A percentile compares a stretch with the other conserved stretches of the same genome.
Conservation (phyloP, 92 coral and sea anemone species). For the Chrysogorgia sp. region DNA sequence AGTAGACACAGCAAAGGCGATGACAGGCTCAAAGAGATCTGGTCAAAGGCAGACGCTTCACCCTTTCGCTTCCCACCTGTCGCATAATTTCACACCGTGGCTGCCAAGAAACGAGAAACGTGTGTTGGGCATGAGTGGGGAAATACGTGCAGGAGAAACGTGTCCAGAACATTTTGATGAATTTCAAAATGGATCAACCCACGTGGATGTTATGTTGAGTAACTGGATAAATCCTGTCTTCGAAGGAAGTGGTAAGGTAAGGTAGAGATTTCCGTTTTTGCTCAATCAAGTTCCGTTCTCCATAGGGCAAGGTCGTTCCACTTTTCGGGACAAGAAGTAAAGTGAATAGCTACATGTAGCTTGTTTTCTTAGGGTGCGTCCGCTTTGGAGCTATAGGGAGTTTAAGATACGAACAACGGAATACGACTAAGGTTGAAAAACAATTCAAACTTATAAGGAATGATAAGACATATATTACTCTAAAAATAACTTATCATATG, state of each 20-base stretch:
- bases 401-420: no score
- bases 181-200: not conserved
- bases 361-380: no score
- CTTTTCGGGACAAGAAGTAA: no score
- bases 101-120: conserved; percentile 66
- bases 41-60: conserved; percentile 53
- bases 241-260: conserved; percentile 72
- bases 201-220: conserved; percentile 56
- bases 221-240: conserved; percentile 91
- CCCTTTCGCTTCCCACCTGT: conserved; percentile 76
- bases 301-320: no score
- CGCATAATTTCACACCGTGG: conserved; percentile 96
- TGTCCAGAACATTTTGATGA: not conserved
- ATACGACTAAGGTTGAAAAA: no score
- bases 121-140: not conserved
- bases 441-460: no score
- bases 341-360: no score
- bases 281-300: no score
- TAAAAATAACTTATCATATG: no score
- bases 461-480: no score
- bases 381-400: no score
- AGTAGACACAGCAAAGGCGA: not conserved
- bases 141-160: conserved; percentile 30
- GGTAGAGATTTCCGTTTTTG: no score
- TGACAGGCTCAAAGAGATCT: not conserved